These are phyloP conservation scores for Leptopilina boulardi DNA, from an alignment of 1,140 invertebrate genomes.

Conservation along the genomic window DNA sequence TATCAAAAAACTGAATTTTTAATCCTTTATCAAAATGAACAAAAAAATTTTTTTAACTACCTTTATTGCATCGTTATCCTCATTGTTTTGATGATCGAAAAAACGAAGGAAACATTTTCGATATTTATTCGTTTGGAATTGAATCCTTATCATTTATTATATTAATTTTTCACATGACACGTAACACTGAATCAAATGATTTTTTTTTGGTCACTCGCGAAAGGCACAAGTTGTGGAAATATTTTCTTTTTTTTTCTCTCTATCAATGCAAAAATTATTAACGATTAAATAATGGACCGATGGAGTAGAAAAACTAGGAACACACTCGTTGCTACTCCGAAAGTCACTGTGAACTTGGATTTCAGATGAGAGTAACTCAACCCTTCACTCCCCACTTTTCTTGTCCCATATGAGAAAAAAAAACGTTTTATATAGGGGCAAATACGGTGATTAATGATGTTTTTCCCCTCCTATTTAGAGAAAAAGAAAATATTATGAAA, in stretches of 20 bases:
- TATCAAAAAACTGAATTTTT: no score
- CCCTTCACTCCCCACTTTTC: not conserved
- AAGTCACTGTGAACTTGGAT: constrained; percentile 9
- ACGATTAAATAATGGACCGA: not conserved
- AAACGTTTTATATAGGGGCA: not conserved
- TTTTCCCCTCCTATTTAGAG: no score
- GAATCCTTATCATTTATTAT: constrained; percentile 26
- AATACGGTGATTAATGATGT: not conserved
- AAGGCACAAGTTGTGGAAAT: not conserved
- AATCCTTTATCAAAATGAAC: no score
- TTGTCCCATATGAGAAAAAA: not conserved
- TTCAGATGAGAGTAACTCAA: not conserved
- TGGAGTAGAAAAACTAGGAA: not conserved
- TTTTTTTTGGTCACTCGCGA: not conserved
- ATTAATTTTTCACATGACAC: not conserved
- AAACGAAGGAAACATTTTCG: not conserved
- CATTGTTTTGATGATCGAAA: not conserved
- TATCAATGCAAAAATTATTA: not conserved
- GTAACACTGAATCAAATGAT: not conserved
- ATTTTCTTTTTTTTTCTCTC: not conserved
- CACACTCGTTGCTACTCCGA: constrained; percentile 20
- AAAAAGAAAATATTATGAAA: no score
- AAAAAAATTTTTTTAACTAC: no score
- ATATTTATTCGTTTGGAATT: constrained; percentile 17
- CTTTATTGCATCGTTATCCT: constrained; percentile 3